Base-by-base conservation (phyloP, 2,888 invertebrate genomes). In the Plusia festucae region DNA sequence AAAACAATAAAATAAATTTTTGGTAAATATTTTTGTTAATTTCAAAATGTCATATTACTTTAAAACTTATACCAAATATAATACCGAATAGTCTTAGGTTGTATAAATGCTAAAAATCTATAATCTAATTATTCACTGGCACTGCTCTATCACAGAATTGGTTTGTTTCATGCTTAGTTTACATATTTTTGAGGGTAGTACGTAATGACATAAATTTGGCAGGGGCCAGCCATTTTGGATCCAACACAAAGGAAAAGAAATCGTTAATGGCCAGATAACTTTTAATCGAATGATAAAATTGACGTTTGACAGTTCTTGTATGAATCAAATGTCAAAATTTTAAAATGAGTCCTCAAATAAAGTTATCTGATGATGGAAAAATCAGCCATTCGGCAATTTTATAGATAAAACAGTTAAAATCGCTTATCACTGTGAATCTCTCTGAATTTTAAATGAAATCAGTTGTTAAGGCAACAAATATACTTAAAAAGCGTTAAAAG, bases 71-170 rank as follows among this genome's bases (percentile, higher is more conserved):
- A 73, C 49, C 60, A 69, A 75, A 70, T 66, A 51, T 24, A 60
- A 68, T 73, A 70, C 65, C 57, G 55, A 68, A 70, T 69, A 76
- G 53, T 76, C 68, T 74, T 70, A 65, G 60, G 57, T 60, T 68
- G 56, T 68, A 74, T 70, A 77, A 75, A 70, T 71, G 62, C 76
- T 83, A 76, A 66, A 73, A 67, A 62, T 72, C 66, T 80, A 78
- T 34, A 57, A 79, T 68, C 72, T 85, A 86, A 76, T n/a, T n/a
- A n/a, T 83, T 77, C 70, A 88, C 90, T 91, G 92, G 92, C 91
- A 91, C 91, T 86, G 82, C 64, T 67, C 75, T 92, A 91, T 92
- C 92, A 92, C 92, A 92, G 91, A 84, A 83, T 71, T 68, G 76
- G 55, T 77, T 71, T 70, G 68, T 61, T 73, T 60, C 63, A 63